Evolutionary conservation across 2,888 invertebrate species (phyloP), one percentile per base, ranked within the genome.

Genomic region (Atethmia centrago): DNA sequence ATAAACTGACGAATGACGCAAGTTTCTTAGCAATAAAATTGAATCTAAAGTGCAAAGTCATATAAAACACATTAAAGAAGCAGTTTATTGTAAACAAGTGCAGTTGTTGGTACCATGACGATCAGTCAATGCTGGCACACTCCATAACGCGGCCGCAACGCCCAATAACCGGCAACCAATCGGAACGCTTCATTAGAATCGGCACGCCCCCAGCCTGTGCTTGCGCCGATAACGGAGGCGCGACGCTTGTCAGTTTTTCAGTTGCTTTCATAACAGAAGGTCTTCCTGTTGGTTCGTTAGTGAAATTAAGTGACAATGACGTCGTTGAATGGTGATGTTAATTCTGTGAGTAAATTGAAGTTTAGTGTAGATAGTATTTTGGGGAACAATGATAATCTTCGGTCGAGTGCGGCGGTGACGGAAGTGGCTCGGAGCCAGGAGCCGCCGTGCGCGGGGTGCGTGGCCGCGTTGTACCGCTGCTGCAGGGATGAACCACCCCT

Each of bases 301-400:
- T 88, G 85, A 84, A 79, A 86, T 91, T 89, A 83, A 88, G 87
- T 86, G 89, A 87, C 71, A 86, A 95, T 95, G 95, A 96, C 95
- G 88, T 95, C 95, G 79, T 82, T 95, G 68, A 92, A 90, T 85
- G 89, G 94, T 92, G 94, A 94, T 88, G 91, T 94, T 82, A 92
- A 88, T 82, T 71, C 87, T 62, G 85, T 92, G 84, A 93, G 89
- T 82, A 96, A 96, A 87, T 91, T 97, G 82, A 98, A 97, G 95
- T 98, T 98, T 89, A 97, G 98, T 87, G 97, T 98, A 80, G 98
- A 98, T 88, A 96, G 97, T 88, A 97, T 98, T 84, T 91, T 98
- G 72, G 97, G 97, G 21, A 96, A 94, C 73, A 97, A 96, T 85
- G 90, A 91, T 19, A 79, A 83, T 49, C 78, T 80, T 31, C 82